phyloP scores from a whole-genome alignment of 2,113 vertebrate genomes.

The Cyprinodon variegatus region DNA sequence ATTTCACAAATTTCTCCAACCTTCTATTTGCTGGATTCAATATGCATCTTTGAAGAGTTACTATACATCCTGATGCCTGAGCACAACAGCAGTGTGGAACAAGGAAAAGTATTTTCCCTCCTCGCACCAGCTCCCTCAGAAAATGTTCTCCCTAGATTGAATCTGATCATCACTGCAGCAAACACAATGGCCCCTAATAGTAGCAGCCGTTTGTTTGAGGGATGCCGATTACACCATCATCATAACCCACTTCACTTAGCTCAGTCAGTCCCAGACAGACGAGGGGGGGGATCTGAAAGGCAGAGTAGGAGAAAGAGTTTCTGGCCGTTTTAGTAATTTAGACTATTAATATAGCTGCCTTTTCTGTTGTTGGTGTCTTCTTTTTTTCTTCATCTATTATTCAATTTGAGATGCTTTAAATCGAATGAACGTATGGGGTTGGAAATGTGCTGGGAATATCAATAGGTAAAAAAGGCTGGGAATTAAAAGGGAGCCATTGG shows the following conservation, averaged over 20 bases:
- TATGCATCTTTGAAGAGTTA: constrained; percentile 65
- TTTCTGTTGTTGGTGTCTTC: constrained; percentile 53
- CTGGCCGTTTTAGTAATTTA: constrained; percentile 68
- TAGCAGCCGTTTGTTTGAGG: constrained; percentile 76
- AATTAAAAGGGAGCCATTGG: constrained; percentile 71
- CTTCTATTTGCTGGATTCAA: constrained; percentile 55
- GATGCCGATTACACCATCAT: constrained; percentile 79
- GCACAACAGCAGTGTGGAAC: constrained; percentile 53
- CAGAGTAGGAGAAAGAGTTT: constrained; percentile 58
- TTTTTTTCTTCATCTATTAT: constrained; percentile 64
- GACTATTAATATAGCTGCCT: constrained; percentile 77
- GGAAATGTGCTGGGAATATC: constrained; percentile 66
- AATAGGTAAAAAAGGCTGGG: constrained; percentile 62
- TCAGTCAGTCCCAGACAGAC: constrained; percentile 73
- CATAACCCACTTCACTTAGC: constrained; percentile 79
- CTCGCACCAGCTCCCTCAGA: constrained; percentile 62
- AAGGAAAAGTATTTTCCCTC: constrained; percentile 53
- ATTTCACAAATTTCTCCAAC: constrained; percentile 47
- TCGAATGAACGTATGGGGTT: constrained; percentile 77
- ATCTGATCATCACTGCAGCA: constrained; percentile 78
- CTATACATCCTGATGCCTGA: constrained; percentile 55
- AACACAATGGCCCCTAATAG: constrained; percentile 81
- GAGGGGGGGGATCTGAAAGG: constrained; percentile 39
- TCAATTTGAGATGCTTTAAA: constrained; percentile 77
- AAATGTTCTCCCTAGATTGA: constrained; percentile 76